These are phyloP conservation scores for Caenorhabditis sulstoni DNA, from an alignment of 2,888 invertebrate species.

Conservation along the genomic window DNA sequence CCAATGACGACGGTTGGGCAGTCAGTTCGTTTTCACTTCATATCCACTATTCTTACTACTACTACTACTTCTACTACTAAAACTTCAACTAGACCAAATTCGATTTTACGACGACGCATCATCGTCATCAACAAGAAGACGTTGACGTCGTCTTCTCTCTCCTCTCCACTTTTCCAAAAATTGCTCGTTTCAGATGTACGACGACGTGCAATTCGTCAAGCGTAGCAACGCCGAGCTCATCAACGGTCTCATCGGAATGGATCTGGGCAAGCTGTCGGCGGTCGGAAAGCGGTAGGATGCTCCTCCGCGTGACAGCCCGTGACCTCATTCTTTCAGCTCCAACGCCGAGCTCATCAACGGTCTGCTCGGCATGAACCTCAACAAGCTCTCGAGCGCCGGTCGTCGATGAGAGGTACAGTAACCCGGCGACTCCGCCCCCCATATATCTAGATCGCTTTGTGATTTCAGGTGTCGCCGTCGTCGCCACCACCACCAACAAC, in stretches of 20 bases:
- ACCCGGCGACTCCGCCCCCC: background rate
- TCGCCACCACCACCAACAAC: background rate
- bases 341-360: slow-evolving; percentile 80
- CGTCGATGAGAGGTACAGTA: slow-evolving; percentile 59
- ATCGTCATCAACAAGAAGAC: too few species aligned
- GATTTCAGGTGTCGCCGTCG: background rate
- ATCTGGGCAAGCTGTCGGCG: slow-evolving; percentile 74
- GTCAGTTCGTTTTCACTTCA: too few species aligned
- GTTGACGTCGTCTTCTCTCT: too few species aligned
- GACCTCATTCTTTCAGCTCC: slow-evolving; percentile 56
- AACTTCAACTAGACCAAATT: too few species aligned
- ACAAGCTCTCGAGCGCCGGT: slow-evolving; percentile 73
- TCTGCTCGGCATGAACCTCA: slow-evolving; percentile 78
- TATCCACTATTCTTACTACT: background rate
- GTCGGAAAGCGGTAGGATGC: slow-evolving; percentile 73
- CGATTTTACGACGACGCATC: too few species aligned
- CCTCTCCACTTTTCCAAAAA: too few species aligned
- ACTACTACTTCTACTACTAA: too few species aligned
- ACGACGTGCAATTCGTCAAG: slow-evolving; percentile 68
- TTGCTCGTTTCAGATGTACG: slow-evolving; percentile 49
- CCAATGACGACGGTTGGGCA: too few species aligned
- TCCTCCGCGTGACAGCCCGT: background rate
- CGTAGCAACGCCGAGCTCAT: slow-evolving; percentile 78
- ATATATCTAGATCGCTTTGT: too few species aligned
- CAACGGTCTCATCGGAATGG: slow-evolving; percentile 80